A percentile compares a stretch with the other conserved stretches of the same genome.
Evolutionary conservation across 2,113 vertebrate species (phyloP).

Genomic region (Lagopus leucura): DNA sequence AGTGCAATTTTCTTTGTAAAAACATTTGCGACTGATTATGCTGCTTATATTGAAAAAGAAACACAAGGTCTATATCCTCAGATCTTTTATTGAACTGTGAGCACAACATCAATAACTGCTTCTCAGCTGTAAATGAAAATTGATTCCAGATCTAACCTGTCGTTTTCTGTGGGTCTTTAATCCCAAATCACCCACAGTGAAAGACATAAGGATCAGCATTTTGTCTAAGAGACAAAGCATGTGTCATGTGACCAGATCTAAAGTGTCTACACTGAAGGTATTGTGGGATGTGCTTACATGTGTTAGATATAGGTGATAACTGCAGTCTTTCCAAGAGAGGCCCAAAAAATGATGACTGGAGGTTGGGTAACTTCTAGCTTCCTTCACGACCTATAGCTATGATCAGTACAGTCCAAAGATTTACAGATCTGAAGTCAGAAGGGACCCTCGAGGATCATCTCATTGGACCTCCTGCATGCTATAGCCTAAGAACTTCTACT

Average conservation of each 20-base stretch:
- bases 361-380: background rate
- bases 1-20: constrained; percentile 78
- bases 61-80: constrained; percentile 74
- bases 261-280: background rate
- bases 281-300: background rate
- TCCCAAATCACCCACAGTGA: constrained; percentile 53
- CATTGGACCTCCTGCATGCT: background rate
- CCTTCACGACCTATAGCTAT: fast-evolving
- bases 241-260: background rate
- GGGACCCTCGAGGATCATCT: background rate
- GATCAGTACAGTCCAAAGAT: background rate
- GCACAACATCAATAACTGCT: constrained; percentile 79
- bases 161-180: constrained; percentile 73
- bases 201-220: constrained; percentile 44
- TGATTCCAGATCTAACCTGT: constrained; percentile 79
- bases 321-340: fast-evolving
- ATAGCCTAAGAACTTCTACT: background rate
- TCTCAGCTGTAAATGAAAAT: constrained; percentile 83
- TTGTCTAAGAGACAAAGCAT: background rate
- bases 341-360: background rate
- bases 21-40: constrained; percentile 80
- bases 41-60: constrained; percentile 77
- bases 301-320: background rate
- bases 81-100: constrained; percentile 80
- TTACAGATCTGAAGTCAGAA: background rate